Evolutionary conservation across 2,888 invertebrate species (phyloP), one percentile per base, ranked within the genome.

Genomic region (Volucella zonaria): DNA sequence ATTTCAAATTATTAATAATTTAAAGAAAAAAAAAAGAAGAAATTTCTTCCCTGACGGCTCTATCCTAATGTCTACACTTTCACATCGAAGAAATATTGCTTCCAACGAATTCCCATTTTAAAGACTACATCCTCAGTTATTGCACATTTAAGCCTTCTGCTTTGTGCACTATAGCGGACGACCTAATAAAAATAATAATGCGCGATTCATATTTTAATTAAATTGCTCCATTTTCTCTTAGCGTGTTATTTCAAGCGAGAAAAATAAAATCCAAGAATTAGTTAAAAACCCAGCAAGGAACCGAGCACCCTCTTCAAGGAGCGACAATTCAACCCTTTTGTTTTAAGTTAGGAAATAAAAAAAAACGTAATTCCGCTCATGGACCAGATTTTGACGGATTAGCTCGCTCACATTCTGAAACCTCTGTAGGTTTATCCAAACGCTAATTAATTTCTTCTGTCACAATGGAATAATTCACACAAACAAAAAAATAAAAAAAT

Each of bases 371-470:
- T 14, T 43, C 40, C n/a, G 56, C 49, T 58, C 52, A 51, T 59
- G 71, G 66, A 76, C 64, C 66, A 66, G 42, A 71, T 58, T 78
- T 78, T 78, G 78, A 78, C 78, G 78, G 78, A 78, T 78, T 78
- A 78, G 78, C 43, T 71, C 71, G 49, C 51, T 71, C 71, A 59
- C 40, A 78, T 71, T 66, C 38, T 45, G 71, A 71, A 71, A 73
- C 71, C 71, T 71, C 58, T 59, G 71, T 66, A 59, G 78, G 64
- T 78, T 78, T 71, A 71, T 51, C 66, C 78, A 66, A 71, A 78
- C 64, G 71, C 78, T 78, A 78, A 78, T 78, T 78, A 78, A 78
- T 78, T 78, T 71, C 52, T 78, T 49, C 52, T 78, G 73, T 71
- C 64, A 71, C 31, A 71, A 58, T 59, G 47, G 64, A 70, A 62